phyloP scores from a whole-genome alignment of 2,797 vertebrate genomes.

The Botia kubotai region DNA sequence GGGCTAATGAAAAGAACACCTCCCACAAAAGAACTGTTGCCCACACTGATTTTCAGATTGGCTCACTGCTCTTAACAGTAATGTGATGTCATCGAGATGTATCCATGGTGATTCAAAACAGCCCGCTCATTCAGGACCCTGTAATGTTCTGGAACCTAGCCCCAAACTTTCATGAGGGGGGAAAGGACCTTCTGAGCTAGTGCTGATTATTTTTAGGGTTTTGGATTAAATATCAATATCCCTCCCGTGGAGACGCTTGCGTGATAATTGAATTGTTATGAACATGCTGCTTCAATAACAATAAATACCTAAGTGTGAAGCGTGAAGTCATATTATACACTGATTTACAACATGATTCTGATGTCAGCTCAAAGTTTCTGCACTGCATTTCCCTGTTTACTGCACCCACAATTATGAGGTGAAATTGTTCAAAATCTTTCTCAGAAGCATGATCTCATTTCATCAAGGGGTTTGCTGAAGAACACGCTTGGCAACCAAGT shows the following conservation, averaged over 20 bases:
- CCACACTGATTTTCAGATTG: conserved; percentile 45
- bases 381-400: conserved; percentile 4
- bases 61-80: conserved; percentile 43
- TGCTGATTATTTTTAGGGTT: conserved; percentile 23
- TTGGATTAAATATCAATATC: conserved; percentile 6
- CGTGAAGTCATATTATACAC: background rate
- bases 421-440: conserved; percentile 35
- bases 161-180: conserved; percentile 11
- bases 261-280: conserved; percentile 18
- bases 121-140: conserved; percentile 24
- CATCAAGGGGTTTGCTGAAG: conserved; percentile 26
- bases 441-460: conserved; percentile 44
- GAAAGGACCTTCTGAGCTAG: background rate
- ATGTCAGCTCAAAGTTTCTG: background rate
- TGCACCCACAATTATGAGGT: background rate
- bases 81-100: conserved; percentile 54
- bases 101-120: conserved; percentile 29
- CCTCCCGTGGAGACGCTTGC: conserved; percentile 5
- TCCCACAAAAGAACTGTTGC: conserved; percentile 22
- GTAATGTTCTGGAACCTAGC: conserved; percentile 37
- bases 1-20: conserved; percentile 49
- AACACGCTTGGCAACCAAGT: conserved; percentile 38
- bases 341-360: conserved; percentile 15
- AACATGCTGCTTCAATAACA: conserved; percentile 11
- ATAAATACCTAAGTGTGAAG: background rate